Percentiles rank a stretch among this genome's conserved stretches.
These are phyloP conservation scores for Epizoanthus stellaris DNA, from an alignment of 92 coral and sea anemone genomes.

Conservation along the genomic window DNA sequence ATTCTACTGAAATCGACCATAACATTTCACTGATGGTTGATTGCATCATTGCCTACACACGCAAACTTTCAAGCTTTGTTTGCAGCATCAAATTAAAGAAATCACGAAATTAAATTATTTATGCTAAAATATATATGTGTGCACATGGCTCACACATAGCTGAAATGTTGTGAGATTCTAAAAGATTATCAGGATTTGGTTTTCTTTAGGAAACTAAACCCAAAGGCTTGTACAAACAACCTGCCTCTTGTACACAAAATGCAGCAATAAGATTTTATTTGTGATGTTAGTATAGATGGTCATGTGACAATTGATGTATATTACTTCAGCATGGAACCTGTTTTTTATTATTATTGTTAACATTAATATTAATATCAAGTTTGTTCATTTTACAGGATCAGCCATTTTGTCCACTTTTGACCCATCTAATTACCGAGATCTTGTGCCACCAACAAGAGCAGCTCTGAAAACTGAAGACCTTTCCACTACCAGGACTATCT, in stretches of 20 bases:
- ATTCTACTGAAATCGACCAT: too few relatives aligned
- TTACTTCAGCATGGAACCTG: background rate
- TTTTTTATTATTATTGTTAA: background rate
- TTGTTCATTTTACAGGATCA: constrained; percentile 19
- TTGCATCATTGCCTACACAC: too few relatives aligned
- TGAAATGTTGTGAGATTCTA: background rate
- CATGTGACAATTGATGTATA: background rate
- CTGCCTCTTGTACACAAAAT: constrained; percentile 6
- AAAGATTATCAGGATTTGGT: background rate
- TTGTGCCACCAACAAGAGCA: constrained; percentile 4
- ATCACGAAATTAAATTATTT: too few relatives aligned
- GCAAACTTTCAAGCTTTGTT: too few relatives aligned
- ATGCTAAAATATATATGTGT: too few relatives aligned
- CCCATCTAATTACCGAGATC: background rate
- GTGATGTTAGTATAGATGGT: background rate
- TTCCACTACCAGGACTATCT: background rate
- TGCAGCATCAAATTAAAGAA: too few relatives aligned
- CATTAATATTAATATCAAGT: background rate
- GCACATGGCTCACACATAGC: background rate
- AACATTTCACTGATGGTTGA: too few relatives aligned
- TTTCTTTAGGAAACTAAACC: background rate
- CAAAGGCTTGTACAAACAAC: background rate
- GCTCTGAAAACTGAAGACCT: constrained; percentile 32
- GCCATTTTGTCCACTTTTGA: constrained; percentile 5
- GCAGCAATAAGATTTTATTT: background rate